Conservation (phyloP, 2,888 invertebrate species). For the Aleiodes leptofemur region DNA sequence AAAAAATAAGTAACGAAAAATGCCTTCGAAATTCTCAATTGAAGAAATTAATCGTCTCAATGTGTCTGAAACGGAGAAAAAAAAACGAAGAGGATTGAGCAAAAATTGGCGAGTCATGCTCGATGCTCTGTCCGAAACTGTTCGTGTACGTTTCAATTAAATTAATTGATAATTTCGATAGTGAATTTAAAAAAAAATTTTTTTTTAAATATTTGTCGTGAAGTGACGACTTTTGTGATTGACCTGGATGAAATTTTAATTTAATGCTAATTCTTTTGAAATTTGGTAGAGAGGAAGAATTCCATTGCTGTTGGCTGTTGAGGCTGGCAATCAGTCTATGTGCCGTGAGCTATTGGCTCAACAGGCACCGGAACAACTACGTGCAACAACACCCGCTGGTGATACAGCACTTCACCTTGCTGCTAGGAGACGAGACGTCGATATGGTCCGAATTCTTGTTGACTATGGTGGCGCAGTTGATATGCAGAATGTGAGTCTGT, state of each 20-base stretch:
- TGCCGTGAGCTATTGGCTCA: constrained; percentile 93
- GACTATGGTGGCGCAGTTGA: constrained; percentile 96
- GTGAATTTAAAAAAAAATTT: no score
- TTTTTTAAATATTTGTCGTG: background rate
- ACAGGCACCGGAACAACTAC: constrained; percentile 91
- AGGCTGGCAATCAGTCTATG: constrained; percentile 96
- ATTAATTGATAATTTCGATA: no score
- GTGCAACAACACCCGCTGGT: constrained; percentile 88
- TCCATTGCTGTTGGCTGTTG: constrained; percentile 94
- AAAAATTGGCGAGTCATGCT: constrained; percentile 57
- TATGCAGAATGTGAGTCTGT: constrained; percentile 84
- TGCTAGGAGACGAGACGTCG: constrained; percentile 93
- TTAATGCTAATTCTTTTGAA: background rate
- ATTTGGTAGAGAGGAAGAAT: constrained; percentile 91
- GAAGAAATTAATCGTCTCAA: background rate
- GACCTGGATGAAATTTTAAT: background rate
- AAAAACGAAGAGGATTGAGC: constrained; percentile 33
- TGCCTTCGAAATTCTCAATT: background rate
- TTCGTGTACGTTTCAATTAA: constrained; percentile 37
- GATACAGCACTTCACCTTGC: constrained; percentile 97
- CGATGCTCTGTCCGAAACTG: constrained; percentile 52
- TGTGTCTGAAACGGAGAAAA: background rate
- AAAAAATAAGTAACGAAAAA: background rate
- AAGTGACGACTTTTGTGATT: background rate
- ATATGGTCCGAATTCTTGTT: constrained; percentile 93